Evolutionary conservation across 2,113 vertebrate genomes (phyloP).

Genomic region (Recurvirostra avosetta): DNA sequence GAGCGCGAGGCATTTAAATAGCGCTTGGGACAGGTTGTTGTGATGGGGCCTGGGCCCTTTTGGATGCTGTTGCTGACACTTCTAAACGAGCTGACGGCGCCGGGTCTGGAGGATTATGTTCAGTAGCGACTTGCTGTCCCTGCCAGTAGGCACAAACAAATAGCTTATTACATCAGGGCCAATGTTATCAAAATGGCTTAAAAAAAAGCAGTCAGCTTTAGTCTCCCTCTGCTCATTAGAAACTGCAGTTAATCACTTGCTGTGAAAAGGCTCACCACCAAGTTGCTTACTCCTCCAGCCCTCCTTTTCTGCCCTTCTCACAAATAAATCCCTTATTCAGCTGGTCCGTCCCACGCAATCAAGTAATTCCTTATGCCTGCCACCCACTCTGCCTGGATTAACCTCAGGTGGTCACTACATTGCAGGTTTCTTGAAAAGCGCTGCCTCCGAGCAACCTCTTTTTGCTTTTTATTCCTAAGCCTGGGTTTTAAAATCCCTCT

Average conservation of each 20-base stretch:
- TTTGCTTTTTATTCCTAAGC: constrained; percentile 37
- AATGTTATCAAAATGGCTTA: constrained; percentile 45
- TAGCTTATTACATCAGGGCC: constrained; percentile 34
- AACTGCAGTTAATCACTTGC: constrained; percentile 28
- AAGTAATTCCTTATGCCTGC: constrained; percentile 39
- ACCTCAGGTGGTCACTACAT: constrained; percentile 62
- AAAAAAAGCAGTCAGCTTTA: constrained; percentile 48
- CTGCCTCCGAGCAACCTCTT: constrained; percentile 33
- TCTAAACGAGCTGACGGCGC: background rate
- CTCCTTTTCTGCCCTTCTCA: constrained; percentile 42
- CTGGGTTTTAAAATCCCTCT: constrained; percentile 42
- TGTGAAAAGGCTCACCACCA: constrained; percentile 46
- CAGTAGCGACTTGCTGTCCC: constrained; percentile 22
- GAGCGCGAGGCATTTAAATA: background rate
- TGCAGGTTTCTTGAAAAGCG: constrained; percentile 25
- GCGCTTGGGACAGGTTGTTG: background rate
- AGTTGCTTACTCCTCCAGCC: constrained; percentile 12
- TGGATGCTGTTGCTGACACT: background rate
- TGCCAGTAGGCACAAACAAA: constrained; percentile 54
- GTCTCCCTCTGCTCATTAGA: constrained; percentile 43
- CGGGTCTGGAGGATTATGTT: constrained; percentile 8
- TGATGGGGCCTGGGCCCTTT: background rate
- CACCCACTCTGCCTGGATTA: constrained; percentile 64
- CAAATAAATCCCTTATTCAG: constrained; percentile 60
- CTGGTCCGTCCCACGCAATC: background rate